These are phyloP conservation scores for Cydia strobilella DNA, from an alignment of 1,140 invertebrate species.

Conservation along the genomic window DNA sequence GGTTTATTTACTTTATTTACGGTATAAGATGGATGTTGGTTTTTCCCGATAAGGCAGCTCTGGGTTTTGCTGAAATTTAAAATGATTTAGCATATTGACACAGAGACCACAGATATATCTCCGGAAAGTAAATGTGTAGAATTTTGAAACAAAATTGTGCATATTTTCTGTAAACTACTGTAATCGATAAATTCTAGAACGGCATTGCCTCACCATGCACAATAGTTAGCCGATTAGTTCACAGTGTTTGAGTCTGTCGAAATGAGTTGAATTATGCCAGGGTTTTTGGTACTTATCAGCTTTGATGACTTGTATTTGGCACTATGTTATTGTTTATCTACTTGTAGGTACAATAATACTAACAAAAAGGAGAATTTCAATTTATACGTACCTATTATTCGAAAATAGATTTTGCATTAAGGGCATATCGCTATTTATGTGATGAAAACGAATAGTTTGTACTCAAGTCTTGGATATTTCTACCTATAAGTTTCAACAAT, in stretches of 20 bases:
- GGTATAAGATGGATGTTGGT: constrained; percentile 4
- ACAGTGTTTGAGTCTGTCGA: constrained; percentile 1
- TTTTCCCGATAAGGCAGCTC: neutral
- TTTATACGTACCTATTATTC: no score
- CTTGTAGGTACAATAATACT: no score
- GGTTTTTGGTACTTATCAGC: neutral
- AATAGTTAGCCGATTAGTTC: constrained; percentile 1
- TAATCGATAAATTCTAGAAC: no score
- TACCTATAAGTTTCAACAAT: no score
- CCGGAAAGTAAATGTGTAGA: neutral
- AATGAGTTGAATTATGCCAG: constrained; percentile 10
- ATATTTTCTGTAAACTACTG: no score
- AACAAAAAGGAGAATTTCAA: no score
- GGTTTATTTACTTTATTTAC: constrained; percentile 25
- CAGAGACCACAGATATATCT: neutral
- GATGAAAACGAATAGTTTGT: neutral
- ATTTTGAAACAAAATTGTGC: no score
- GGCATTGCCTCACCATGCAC: no score
- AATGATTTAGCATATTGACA: neutral
- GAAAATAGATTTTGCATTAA: no score
- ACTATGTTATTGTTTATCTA: neutral
- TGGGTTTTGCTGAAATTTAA: neutral
- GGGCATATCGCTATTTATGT: neutral
- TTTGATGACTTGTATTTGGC: neutral
- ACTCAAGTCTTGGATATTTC: no score